These are phyloP conservation scores for Scylla paramamosain DNA, from an alignment of 1,140 invertebrate genomes.

Conservation along the genomic window DNA sequence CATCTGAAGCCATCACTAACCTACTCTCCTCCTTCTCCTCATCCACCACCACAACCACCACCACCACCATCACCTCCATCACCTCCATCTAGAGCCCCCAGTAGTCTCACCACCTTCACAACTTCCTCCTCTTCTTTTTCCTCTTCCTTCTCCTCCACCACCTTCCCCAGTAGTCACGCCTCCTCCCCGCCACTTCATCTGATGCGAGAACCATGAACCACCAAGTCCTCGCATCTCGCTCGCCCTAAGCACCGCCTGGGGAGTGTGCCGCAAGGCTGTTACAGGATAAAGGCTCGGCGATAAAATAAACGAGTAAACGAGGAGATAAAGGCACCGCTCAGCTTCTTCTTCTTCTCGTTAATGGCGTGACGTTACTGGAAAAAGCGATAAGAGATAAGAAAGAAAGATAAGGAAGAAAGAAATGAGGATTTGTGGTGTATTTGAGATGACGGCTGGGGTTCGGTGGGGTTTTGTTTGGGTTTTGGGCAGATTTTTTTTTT, in stretches of 20 bases:
- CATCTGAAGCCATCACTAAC: too few relatives aligned
- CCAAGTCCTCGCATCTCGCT: background rate
- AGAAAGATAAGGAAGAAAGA: background rate
- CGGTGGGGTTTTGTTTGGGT: too few relatives aligned
- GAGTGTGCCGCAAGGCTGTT: background rate
- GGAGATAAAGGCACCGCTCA: background rate
- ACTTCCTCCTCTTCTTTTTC: background rate
- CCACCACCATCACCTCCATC: too few relatives aligned
- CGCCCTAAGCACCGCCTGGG: background rate
- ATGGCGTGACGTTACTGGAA: background rate
- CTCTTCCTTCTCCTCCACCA: background rate
- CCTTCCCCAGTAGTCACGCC: background rate
- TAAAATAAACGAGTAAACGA: background rate
- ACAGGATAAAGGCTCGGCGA: background rate
- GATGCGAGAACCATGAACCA: background rate
- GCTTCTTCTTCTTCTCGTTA: background rate
- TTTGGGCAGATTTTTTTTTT: too few relatives aligned
- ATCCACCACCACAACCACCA: too few relatives aligned
- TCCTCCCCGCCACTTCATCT: background rate
- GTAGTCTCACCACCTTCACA: too few relatives aligned
- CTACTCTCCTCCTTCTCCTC: too few relatives aligned
- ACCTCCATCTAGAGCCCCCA: too few relatives aligned
- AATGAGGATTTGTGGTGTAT: too few relatives aligned
- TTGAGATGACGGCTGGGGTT: too few relatives aligned
- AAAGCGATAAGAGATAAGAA: background rate